Evolutionary conservation across 2,797 vertebrate species (phyloP), one percentile per base, ranked within the genome.

Genomic region (Sciurus vulgaris): DNA sequence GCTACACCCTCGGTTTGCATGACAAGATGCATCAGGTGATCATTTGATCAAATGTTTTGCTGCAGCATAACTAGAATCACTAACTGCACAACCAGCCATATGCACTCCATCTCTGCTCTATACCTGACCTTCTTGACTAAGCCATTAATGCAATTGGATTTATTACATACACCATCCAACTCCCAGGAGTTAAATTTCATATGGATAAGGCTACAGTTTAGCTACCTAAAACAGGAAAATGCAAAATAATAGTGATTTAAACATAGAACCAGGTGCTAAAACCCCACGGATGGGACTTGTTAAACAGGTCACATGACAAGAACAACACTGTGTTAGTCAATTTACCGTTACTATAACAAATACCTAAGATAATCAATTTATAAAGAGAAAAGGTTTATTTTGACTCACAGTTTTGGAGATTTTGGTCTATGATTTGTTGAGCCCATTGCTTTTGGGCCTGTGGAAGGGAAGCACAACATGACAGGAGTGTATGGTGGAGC

Each of bases 191-290:
- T 28, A 86, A n/a, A 89, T 78, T 86, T 83, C 56, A 41, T 86
- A 49, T 69, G 69, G 88, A 72, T 63, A 83, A 89, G 70, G 17
- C 30, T 78, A 74, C 73, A 3, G 4, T 82, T 91, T 47, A 83
- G 56, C 70, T 70, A 28, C 33, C 74, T 74, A 30, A 85, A 77
- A 59, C 44, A 89, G 22, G 33, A 89, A 78, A 89, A 83, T 87
- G 30, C n/a, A 74, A 89, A 87, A 76, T 93, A 41, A 49, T 22
- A 59, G 17, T 72, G 47, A 22, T 67, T 94, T 84, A 76, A 93
- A 74, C 54, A 10, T 2, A 89, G 35, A 78, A 44, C 38, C 69
- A 96, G 51, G 28, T 74, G 44, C 17, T 69, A 81, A 61, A 61
- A n/a, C 54, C 26, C 44, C 26, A 73, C 26, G 67, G 33, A 73